Conservation (phyloP, 2,113 vertebrate genomes). For the Dinomys branickii region DNA sequence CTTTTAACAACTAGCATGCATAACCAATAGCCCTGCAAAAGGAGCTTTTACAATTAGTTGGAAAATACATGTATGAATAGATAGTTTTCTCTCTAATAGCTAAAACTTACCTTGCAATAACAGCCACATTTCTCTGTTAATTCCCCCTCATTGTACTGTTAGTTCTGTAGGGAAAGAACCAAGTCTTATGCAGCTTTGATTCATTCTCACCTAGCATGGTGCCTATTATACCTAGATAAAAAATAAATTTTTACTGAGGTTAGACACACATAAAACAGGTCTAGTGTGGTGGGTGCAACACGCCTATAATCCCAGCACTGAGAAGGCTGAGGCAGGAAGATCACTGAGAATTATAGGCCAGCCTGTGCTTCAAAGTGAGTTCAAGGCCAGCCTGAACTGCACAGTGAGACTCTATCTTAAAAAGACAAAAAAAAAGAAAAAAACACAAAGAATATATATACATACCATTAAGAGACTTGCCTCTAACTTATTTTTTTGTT, state of each 20-base stretch:
- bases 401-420: neutral
- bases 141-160: neutral
- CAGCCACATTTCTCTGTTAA: too few relatives aligned
- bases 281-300: too few relatives aligned
- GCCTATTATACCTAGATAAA: neutral
- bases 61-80: neutral
- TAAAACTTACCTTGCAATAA: neutral
- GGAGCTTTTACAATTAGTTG: neutral
- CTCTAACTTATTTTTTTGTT: neutral
- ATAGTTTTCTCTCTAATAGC: neutral
- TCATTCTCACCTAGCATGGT: neutral
- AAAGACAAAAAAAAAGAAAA: neutral
- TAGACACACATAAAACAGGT: neutral
- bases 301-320: neutral
- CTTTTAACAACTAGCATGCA: neutral
- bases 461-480: neutral
- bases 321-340: neutral
- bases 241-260: neutral
- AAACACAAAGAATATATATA: neutral
- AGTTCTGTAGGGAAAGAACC: neutral
- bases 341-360: neutral
- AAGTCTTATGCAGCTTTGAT: neutral
- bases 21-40: neutral
- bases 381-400: neutral
- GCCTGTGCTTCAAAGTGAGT: neutral